A percentile compares a stretch with the other conserved stretches of the same genome.
Evolutionary conservation across 1,140 invertebrate genomes (phyloP).

Genomic region (Lepidurus apus): DNA sequence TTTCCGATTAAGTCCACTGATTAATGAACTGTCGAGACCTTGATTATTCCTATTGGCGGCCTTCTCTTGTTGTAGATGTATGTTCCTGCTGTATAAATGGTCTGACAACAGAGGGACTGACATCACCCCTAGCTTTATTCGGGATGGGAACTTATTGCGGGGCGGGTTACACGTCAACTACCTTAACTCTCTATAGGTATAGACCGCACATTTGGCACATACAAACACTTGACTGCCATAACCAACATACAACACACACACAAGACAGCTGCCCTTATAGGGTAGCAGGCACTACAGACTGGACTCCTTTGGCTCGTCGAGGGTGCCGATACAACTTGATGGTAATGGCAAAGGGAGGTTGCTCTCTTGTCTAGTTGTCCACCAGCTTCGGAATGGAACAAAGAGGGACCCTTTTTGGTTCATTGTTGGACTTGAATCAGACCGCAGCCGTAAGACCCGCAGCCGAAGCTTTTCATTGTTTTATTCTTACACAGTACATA

Average conservation of each 20-base stretch:
- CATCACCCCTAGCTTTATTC: slow-evolving; percentile 5
- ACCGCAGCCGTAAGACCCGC: not conserved
- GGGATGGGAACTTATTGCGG: not conserved
- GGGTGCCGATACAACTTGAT: not conserved
- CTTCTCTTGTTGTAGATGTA: not conserved
- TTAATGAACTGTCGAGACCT: slow-evolving; percentile 21
- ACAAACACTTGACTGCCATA: slow-evolving; percentile 19
- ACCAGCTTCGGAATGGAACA: slow-evolving; percentile 11
- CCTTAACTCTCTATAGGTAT: not conserved
- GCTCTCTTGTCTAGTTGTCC: slow-evolving; percentile 13
- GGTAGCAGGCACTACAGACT: not conserved
- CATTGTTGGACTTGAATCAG: slow-evolving; percentile 10
- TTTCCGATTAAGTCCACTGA: slow-evolving; percentile 11
- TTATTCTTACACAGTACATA: not conserved
- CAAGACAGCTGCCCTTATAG: not conserved
- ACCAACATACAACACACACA: not conserved
- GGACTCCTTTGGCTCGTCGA: not conserved
- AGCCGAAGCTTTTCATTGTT: not conserved
- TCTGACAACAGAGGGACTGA: not conserved
- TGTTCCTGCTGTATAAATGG: not conserved
- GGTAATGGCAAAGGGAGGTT: not conserved
- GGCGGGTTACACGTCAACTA: not conserved
- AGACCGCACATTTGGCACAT: not conserved
- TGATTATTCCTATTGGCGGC: slow-evolving; percentile 19
- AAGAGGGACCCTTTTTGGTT: not conserved